These are phyloP conservation scores for Eulemur macaco DNA, from an alignment of 2,113 vertebrate species.

Conservation along the genomic window DNA sequence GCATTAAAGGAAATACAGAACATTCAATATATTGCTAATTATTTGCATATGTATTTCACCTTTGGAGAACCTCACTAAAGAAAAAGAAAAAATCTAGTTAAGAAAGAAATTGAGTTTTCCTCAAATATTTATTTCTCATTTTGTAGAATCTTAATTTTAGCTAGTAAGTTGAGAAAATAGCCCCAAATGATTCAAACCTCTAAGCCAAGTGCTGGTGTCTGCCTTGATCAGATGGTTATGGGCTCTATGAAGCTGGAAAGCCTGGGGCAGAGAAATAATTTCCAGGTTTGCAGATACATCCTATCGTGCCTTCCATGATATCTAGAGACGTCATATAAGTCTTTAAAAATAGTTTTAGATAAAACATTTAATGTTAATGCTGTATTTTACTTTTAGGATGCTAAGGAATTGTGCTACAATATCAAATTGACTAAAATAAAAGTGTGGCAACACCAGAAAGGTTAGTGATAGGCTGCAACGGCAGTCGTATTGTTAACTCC, in stretches of 20 bases:
- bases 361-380: neutral
- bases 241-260: neutral
- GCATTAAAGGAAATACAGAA: neutral
- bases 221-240: neutral
- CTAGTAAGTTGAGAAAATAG: slow-evolving; percentile 16
- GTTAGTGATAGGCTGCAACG: neutral
- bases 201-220: neutral
- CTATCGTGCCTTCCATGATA: neutral
- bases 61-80: neutral
- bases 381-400: neutral
- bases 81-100: slow-evolving; percentile 26
- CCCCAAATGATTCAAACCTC: neutral
- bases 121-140: neutral
- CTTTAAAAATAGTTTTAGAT: neutral
- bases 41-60: neutral
- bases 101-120: neutral
- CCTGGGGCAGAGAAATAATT: neutral
- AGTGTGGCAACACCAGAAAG: neutral
- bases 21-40: neutral
- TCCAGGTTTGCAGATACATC: neutral
- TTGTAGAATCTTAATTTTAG: slow-evolving; percentile 11
- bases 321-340: neutral
- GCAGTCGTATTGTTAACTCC: neutral
- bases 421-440: neutral
- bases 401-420: neutral